Evolutionary conservation across 1,140 invertebrate genomes (phyloP).

Genomic region (Calliphora vicina): DNA sequence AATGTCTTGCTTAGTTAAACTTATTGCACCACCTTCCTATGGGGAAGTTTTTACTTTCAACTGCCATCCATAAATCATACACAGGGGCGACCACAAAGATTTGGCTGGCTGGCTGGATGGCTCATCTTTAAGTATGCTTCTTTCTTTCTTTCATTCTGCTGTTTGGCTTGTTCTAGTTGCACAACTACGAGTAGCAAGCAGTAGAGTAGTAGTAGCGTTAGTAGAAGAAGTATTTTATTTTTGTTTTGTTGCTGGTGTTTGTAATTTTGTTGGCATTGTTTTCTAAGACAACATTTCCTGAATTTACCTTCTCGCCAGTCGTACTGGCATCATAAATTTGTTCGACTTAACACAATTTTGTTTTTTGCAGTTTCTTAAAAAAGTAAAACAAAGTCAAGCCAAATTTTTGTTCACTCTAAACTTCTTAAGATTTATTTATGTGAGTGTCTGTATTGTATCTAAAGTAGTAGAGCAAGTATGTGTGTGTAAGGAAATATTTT

Average conservation of each 20-base stretch:
- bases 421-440: neutral
- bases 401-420: neutral
- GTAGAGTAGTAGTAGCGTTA: neutral
- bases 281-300: conserved; percentile 33
- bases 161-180: no score
- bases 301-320: conserved; percentile 29
- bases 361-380: neutral
- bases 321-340: conserved; percentile 33
- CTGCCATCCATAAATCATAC: conserved; percentile 27
- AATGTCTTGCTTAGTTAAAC: neutral
- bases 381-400: conserved; percentile 8
- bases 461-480: no score
- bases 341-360: conserved; percentile 13
- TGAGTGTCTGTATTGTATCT: neutral
- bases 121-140: no score
- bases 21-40: neutral
- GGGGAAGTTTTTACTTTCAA: conserved; percentile 30
- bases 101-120: neutral
- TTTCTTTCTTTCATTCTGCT: no score
- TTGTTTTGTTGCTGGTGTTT: conserved; percentile 5
- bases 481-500: neutral
- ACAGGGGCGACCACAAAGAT: conserved; percentile 25
- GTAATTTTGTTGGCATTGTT: conserved; percentile 32
- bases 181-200: neutral
- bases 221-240: neutral